Percentiles rank a stretch among this genome's conserved stretches.
Conservation (phyloP, 1,140 invertebrate species). For the Eurosta solidaginis region DNA sequence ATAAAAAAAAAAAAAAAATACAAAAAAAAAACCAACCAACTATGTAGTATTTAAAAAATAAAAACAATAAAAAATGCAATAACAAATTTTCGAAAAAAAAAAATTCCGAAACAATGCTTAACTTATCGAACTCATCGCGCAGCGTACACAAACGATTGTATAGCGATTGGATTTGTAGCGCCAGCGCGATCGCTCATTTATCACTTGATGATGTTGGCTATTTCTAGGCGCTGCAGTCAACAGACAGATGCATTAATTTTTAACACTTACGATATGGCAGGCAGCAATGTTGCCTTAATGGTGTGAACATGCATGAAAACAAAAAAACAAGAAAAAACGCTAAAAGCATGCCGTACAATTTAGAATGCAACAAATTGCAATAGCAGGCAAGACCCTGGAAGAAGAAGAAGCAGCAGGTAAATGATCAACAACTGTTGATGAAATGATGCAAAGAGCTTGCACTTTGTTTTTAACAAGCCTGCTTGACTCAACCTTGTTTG, state of each 20-base stretch:
- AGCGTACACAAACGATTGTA: neutral
- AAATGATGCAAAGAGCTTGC: neutral
- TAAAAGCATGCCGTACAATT: neutral
- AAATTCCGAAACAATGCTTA: neutral
- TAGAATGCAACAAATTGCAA: neutral
- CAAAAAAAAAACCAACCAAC: neutral
- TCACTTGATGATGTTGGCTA: conserved; percentile 23
- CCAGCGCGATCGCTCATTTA: conserved; percentile 12
- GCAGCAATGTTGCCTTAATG: conserved; percentile 10
- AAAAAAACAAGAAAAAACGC: neutral
- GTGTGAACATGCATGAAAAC: conserved; percentile 14
- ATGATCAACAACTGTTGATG: neutral
- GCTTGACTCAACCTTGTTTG: too few relatives aligned
- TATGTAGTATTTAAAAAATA: neutral
- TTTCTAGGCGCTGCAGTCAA: conserved; percentile 7
- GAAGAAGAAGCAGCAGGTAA: neutral
- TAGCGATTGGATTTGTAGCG: neutral
- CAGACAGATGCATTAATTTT: conserved; percentile 27
- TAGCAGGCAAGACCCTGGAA: neutral
- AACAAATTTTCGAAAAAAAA: neutral
- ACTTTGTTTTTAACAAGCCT: neutral
- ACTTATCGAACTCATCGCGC: neutral
- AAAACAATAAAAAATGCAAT: neutral
- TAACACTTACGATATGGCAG: conserved; percentile 20
- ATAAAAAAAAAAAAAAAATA: neutral